A percentile compares a stretch with the other conserved stretches of the same genome.
These are phyloP conservation scores for Echinometra lucunter DNA, from an alignment of 53 echinoderm and acorn worm species.

Conservation along the genomic window DNA sequence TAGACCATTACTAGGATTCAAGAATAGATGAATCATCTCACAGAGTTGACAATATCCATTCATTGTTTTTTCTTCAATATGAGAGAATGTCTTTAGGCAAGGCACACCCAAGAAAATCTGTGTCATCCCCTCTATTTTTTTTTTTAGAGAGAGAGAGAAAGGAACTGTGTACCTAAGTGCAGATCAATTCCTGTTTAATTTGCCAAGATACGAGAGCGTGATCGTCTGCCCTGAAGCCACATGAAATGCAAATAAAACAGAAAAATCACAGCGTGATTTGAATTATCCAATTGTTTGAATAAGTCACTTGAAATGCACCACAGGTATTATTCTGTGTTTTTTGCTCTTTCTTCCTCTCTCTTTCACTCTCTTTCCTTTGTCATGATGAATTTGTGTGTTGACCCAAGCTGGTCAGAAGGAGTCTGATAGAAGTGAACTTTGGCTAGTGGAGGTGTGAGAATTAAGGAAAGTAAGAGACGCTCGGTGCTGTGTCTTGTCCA, in stretches of 20 bases:
- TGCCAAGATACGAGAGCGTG: background rate
- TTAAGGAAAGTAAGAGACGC: background rate
- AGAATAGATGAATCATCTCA: slow-evolving; percentile 20
- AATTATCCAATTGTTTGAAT: background rate
- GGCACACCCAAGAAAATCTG: background rate
- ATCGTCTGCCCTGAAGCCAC: background rate
- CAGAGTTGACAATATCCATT: background rate
- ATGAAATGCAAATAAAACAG: background rate
- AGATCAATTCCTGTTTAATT: background rate
- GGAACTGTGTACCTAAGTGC: background rate
- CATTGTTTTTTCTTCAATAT: background rate
- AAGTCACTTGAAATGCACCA: background rate
- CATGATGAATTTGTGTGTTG: background rate
- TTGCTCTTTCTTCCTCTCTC: background rate
- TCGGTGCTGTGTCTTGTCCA: background rate
- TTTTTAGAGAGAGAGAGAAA: background rate
- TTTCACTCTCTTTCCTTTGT: background rate
- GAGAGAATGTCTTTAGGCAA: background rate
- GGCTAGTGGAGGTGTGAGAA: background rate
- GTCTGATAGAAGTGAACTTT: background rate
- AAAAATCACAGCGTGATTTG: background rate
- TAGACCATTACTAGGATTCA: background rate
- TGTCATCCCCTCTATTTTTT: background rate
- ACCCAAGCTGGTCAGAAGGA: background rate
- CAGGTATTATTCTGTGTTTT: background rate